A percentile compares a stretch with the other conserved stretches of the same genome.
Conservation (phyloP, 2,113 vertebrate genomes). For the Chlamydotis undulata region DNA sequence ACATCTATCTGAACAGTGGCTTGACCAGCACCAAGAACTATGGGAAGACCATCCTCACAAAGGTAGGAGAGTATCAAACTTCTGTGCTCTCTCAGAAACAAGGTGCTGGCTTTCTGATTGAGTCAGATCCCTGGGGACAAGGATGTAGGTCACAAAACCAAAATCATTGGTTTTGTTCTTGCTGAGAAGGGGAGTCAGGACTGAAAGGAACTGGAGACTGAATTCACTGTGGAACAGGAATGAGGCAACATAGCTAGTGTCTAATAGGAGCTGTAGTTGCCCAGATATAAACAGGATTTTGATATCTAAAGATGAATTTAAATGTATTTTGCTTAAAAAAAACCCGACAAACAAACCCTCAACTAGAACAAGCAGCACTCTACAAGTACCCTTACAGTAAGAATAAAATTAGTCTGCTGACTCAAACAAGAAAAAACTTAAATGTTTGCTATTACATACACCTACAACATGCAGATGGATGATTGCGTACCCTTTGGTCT, state of each 20-base stretch:
- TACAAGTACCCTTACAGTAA: not conserved
- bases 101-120: not conserved
- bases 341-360: not conserved
- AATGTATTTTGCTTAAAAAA: not conserved
- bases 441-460: rapidly evolving
- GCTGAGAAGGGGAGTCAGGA: not conserved
- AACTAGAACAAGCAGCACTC: not conserved
- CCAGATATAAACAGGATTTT: not conserved
- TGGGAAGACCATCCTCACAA: slow-evolving; percentile 98
- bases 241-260: not conserved
- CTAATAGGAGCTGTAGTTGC: not conserved
- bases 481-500: rapidly evolving
- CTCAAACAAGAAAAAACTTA: not conserved
- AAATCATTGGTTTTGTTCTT: not conserved
- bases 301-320: not conserved
- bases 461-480: not conserved
- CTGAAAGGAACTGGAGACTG: not conserved
- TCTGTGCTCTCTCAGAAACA: not conserved
- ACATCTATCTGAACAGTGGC: slow-evolving; percentile 95
- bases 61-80: slow-evolving; percentile 75
- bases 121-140: not conserved
- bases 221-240: not conserved
- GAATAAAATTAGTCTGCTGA: not conserved
- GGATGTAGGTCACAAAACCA: not conserved
- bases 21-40: slow-evolving; percentile 99